A percentile compares a stretch with the other conserved stretches of the same genome.
Evolutionary conservation across 2,888 invertebrate species (phyloP).

Genomic region (Dysmachus trigonus): DNA sequence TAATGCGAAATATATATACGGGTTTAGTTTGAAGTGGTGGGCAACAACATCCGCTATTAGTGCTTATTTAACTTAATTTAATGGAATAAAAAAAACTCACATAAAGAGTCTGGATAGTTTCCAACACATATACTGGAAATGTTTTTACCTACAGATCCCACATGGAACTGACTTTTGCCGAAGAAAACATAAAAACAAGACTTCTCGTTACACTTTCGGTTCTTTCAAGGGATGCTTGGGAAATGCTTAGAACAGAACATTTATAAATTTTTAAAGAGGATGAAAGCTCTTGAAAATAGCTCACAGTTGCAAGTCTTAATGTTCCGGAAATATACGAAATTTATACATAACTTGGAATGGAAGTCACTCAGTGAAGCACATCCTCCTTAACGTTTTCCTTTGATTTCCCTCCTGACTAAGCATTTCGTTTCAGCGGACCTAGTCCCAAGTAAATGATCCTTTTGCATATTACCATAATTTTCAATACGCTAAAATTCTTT

Average conservation of each 20-base stretch:
- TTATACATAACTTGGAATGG: background rate
- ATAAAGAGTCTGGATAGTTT: background rate
- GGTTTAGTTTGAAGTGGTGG: background rate
- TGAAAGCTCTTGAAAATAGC: background rate
- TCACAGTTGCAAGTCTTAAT: background rate
- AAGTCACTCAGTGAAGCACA: background rate
- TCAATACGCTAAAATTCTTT: constrained; percentile 9
- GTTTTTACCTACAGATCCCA: background rate
- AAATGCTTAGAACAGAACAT: background rate
- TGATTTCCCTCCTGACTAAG: background rate
- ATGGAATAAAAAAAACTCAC: background rate
- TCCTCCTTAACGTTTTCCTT: background rate
- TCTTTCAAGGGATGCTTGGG: background rate
- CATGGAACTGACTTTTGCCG: background rate
- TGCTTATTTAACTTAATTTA: background rate
- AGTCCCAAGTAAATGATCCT: background rate
- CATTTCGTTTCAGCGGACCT: background rate
- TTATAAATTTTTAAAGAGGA: background rate
- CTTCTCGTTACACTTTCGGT: background rate
- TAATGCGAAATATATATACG: background rate
- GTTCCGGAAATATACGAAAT: background rate
- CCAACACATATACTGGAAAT: background rate
- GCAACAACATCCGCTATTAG: background rate
- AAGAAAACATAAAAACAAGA: background rate
- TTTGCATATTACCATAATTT: constrained; percentile 32